phyloP scores from a whole-genome alignment of 2,888 invertebrate species.

The Gibbula magus region DNA sequence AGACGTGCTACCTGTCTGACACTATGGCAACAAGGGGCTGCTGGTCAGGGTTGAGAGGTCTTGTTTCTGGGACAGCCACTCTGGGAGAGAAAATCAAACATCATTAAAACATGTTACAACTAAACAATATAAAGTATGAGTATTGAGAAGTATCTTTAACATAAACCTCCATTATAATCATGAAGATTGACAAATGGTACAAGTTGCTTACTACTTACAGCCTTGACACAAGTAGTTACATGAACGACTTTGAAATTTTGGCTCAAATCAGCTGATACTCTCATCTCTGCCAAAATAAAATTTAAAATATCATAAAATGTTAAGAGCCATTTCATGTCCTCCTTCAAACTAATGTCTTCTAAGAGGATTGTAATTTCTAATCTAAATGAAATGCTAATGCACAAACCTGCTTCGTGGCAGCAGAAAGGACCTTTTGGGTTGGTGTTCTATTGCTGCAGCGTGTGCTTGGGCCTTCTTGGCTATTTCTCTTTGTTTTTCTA shows the following conservation, averaged over 20 bases:
- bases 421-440: conserved; percentile 59
- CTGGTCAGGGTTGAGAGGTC: conserved; percentile 59
- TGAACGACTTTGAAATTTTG: too few species aligned
- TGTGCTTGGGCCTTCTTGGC: conserved; percentile 52
- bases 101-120: too few species aligned
- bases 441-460: conserved; percentile 52
- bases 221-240: too few species aligned
- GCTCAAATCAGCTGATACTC: too few species aligned
- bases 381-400: not conserved
- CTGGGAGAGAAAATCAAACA: conserved; percentile 2
- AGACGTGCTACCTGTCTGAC: conserved; percentile 69
- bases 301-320: not conserved
- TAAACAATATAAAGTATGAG: too few species aligned
- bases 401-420: conserved; percentile 63
- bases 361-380: not conserved
- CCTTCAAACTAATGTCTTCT: not conserved
- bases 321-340: not conserved
- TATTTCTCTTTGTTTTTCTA: conserved; percentile 65
- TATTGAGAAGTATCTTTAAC: too few species aligned
- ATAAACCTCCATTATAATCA: too few species aligned
- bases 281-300: too few species aligned
- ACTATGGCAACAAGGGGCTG: conserved; percentile 79
- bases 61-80: conserved; percentile 41
- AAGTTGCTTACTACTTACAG: too few species aligned
- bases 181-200: too few species aligned